Conservation (phyloP, 2,888 invertebrate species). For the Watsonalla cultraria region DNA sequence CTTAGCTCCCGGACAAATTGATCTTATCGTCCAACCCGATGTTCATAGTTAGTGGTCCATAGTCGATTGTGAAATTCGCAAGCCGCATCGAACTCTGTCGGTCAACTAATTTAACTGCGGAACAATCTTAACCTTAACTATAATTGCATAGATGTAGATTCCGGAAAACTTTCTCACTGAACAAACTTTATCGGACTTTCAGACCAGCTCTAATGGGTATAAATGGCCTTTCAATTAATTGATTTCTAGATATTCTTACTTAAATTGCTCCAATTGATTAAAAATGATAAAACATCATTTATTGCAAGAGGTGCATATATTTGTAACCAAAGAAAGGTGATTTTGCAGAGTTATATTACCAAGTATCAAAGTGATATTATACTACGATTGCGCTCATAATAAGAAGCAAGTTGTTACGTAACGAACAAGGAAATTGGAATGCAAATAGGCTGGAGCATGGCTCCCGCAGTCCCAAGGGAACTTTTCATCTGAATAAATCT, state of each 20-base stretch:
- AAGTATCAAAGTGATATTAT: not conserved
- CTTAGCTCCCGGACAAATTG: conserved; percentile 41
- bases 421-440: not conserved
- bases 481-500: not conserved
- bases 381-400: not conserved
- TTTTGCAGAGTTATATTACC: too few species aligned
- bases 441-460: not conserved
- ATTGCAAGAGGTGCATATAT: too few species aligned
- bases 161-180: conserved; percentile 18
- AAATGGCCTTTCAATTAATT: not conserved
- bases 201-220: not conserved
- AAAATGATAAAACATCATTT: too few species aligned
- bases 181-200: conserved; percentile 19
- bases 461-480: not conserved
- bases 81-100: conserved; percentile 42
- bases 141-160: conserved; percentile 17
- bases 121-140: conserved; percentile 47
- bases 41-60: conserved; percentile 54
- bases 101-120: conserved; percentile 53
- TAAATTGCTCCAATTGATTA: too few species aligned
- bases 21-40: conserved; percentile 49
- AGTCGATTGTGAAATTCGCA: conserved; percentile 49
- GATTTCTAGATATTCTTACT: not conserved
- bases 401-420: not conserved
- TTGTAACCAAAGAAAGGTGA: too few species aligned